Percentiles rank a stretch among this genome's conserved stretches.
Evolutionary conservation across 2,797 vertebrate species (phyloP).

Genomic region (Sebastes paucispinis): DNA sequence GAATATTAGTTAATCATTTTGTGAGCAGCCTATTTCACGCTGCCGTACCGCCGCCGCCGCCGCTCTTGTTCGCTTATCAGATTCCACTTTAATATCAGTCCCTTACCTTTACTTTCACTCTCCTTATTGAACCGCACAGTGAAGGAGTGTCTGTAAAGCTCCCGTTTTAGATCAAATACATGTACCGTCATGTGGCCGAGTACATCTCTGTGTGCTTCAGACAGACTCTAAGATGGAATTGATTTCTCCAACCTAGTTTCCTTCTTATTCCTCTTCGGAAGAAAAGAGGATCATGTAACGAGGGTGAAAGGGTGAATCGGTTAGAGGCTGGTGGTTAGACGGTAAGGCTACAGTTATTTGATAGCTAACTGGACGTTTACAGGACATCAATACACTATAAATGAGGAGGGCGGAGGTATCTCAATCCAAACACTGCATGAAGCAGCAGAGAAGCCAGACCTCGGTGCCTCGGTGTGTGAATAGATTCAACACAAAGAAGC

Average conservation of each 20-base stretch:
- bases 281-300: not conserved
- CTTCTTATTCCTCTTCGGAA: not conserved
- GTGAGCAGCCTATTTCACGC: constrained; percentile 57
- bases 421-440: constrained; percentile 33
- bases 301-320: constrained; percentile 24
- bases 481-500: constrained; percentile 51
- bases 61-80: constrained; percentile 40
- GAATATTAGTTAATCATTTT: constrained; percentile 61
- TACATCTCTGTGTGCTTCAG: not conserved
- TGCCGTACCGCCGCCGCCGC: not conserved
- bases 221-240: not conserved
- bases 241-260: not conserved
- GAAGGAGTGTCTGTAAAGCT: constrained; percentile 2
- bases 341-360: constrained; percentile 18
- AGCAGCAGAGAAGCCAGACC: constrained; percentile 43
- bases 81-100: constrained; percentile 30
- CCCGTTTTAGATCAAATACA: constrained; percentile 29
- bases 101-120: constrained; percentile 20
- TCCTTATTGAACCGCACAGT: constrained; percentile 26
- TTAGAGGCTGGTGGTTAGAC: constrained; percentile 19
- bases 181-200: not conserved
- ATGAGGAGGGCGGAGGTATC: constrained; percentile 26
- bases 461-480: constrained; percentile 44
- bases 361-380: constrained; percentile 35
- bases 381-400: constrained; percentile 32